These are phyloP conservation scores for Cheilosia soror DNA, from an alignment of 2,888 invertebrate species.

Conservation along the genomic window DNA sequence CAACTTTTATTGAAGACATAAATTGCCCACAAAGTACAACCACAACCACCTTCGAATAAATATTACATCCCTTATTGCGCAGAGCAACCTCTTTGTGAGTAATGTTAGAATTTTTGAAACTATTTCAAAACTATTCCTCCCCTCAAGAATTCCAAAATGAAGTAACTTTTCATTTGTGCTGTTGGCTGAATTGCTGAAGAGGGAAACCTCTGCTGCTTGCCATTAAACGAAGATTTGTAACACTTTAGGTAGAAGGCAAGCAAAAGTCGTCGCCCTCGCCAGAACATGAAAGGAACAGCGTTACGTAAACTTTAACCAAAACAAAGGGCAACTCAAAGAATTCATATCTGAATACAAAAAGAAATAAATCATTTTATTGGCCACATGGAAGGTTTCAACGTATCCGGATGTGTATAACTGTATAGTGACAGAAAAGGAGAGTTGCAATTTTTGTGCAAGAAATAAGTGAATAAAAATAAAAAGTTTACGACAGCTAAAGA, in stretches of 20 bases:
- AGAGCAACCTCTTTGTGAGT: slow-evolving; percentile 38
- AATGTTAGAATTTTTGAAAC: slow-evolving; percentile 48
- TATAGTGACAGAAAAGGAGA: neutral
- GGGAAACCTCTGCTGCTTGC: slow-evolving; percentile 50
- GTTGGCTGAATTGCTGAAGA: neutral
- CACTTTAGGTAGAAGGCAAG: slow-evolving; percentile 28
- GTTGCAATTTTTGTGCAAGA: neutral
- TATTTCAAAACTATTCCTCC: slow-evolving; percentile 58
- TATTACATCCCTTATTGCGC: slow-evolving; percentile 19
- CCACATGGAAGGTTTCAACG: slow-evolving; percentile 35
- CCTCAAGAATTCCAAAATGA: slow-evolving; percentile 38
- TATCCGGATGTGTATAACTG: slow-evolving; percentile 61
- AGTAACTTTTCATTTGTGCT: slow-evolving; percentile 42
- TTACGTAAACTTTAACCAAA: slow-evolving; percentile 53
- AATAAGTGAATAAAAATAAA: slow-evolving; percentile 15
- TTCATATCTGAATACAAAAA: slow-evolving; percentile 55
- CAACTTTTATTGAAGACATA: slow-evolving; percentile 64
- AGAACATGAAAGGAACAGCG: slow-evolving; percentile 19
- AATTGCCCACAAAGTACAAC: slow-evolving; percentile 36
- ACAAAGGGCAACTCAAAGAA: slow-evolving; percentile 59
- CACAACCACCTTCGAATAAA: slow-evolving; percentile 30
- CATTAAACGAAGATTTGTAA: slow-evolving; percentile 70
- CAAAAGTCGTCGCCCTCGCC: slow-evolving; percentile 48
- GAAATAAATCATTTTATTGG: slow-evolving; percentile 69
- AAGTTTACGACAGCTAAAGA: slow-evolving; percentile 21